These are phyloP conservation scores for Schizaphis graminum DNA, from an alignment of 2,888 invertebrate species.

Conservation along the genomic window DNA sequence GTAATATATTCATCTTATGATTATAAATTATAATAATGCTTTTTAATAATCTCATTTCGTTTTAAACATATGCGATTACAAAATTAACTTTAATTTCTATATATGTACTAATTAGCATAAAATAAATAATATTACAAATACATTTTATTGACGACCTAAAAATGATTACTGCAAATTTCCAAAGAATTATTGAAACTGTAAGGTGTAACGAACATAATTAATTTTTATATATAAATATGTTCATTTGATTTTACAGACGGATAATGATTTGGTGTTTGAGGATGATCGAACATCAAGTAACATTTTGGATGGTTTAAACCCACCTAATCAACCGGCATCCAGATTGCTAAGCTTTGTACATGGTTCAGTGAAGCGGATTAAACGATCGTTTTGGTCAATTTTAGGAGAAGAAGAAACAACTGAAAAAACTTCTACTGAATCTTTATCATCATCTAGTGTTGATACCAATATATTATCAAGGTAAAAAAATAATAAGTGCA, in stretches of 20 bases:
- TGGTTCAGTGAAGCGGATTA: constrained; percentile 15
- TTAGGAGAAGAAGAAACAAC: not conserved
- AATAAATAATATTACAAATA: not conserved
- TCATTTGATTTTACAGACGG: constrained; percentile 35
- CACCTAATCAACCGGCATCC: not conserved
- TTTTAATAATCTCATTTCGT: not conserved
- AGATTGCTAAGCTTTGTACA: not conserved
- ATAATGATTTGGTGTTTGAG: constrained; percentile 46
- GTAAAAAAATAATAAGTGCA: not conserved
- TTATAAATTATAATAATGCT: not conserved
- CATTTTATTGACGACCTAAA: not conserved
- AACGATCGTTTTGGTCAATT: constrained; percentile 34
- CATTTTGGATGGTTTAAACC: not conserved
- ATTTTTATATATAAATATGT: not conserved
- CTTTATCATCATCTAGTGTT: not conserved
- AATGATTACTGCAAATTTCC: not conserved
- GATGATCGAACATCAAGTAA: constrained; percentile 3
- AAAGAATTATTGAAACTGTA: not conserved
- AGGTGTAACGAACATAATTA: not conserved
- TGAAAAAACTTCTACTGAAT: not conserved
- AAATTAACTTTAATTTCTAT: not conserved
- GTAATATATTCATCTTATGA: not conserved
- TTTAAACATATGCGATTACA: not conserved
- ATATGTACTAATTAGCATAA: not conserved
- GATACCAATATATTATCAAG: not conserved